phyloP scores from a whole-genome alignment of 2,113 vertebrate species.

The Serinus canaria region DNA sequence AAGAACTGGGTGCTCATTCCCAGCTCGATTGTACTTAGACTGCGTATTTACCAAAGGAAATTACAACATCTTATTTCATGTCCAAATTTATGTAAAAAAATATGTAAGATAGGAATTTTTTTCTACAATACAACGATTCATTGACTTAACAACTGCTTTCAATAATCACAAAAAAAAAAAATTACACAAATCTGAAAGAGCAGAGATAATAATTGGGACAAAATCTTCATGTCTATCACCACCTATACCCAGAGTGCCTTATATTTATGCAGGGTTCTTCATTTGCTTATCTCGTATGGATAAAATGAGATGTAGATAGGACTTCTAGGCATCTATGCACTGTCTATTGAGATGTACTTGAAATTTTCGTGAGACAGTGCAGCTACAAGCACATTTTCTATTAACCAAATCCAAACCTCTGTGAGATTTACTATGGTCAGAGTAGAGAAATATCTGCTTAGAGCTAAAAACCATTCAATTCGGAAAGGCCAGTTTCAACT shows the following conservation, averaged over 20 bases:
- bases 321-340: neutral
- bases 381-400: neutral
- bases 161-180: neutral
- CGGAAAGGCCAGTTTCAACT: neutral
- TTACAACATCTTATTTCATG: neutral
- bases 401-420: neutral
- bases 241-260: accelerated
- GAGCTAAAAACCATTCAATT: neutral
- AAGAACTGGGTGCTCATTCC: neutral
- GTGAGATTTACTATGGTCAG: neutral
- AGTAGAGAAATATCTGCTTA: neutral
- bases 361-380: neutral
- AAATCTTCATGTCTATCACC: neutral
- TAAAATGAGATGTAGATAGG: neutral
- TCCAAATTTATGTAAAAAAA: neutral
- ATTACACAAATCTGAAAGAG: neutral
- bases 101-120: neutral
- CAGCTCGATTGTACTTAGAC: neutral
- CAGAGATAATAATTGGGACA: neutral
- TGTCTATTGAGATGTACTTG: neutral
- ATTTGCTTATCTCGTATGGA: neutral
- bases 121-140: neutral
- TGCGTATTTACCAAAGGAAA: neutral
- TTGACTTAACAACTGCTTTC: neutral
- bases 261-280: neutral